These are phyloP conservation scores for Scolopax rusticola DNA, from an alignment of 2,797 vertebrate species.

Conservation along the genomic window DNA sequence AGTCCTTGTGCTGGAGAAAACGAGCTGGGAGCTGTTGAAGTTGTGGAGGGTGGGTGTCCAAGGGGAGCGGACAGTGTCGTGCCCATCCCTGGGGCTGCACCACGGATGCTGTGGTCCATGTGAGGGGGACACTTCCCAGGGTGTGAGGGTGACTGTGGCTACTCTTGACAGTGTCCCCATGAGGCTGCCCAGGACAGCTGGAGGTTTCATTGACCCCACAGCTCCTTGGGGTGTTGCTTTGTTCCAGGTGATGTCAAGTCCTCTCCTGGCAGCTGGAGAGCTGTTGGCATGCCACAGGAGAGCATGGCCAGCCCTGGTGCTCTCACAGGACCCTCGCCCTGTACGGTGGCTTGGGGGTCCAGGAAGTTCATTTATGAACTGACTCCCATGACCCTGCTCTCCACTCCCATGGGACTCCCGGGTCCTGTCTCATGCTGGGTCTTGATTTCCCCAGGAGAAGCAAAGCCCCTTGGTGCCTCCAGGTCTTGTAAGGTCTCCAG, in stretches of 20 bases:
- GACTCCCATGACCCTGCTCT: not conserved
- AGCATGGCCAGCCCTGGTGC: not conserved
- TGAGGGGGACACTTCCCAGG: not conserved
- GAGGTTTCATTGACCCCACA: rapidly evolving
- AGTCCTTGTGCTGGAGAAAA: not conserved
- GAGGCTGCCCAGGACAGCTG: not conserved
- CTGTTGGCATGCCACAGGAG: rapidly evolving
- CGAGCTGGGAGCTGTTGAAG: not conserved
- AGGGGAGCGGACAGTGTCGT: not conserved
- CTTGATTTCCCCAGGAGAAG: not conserved
- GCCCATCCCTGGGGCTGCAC: not conserved
- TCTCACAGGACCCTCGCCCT: rapidly evolving
- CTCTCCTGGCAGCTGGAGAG: not conserved
- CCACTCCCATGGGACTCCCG: rapidly evolving
- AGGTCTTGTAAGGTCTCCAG: not conserved
- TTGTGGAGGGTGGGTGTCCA: not conserved
- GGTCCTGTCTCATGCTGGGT: not conserved
- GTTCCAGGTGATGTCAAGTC: not conserved
- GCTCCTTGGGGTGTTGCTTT: not conserved
- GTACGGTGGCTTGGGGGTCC: rapidly evolving
- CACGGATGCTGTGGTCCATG: rapidly evolving
- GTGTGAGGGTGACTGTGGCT: not conserved
- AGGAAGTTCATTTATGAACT: not conserved
- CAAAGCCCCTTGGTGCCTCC: not conserved
- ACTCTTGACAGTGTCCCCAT: rapidly evolving